Evolutionary conservation across 2,797 vertebrate genomes (phyloP).

Genomic region (Xenops minutus): DNA sequence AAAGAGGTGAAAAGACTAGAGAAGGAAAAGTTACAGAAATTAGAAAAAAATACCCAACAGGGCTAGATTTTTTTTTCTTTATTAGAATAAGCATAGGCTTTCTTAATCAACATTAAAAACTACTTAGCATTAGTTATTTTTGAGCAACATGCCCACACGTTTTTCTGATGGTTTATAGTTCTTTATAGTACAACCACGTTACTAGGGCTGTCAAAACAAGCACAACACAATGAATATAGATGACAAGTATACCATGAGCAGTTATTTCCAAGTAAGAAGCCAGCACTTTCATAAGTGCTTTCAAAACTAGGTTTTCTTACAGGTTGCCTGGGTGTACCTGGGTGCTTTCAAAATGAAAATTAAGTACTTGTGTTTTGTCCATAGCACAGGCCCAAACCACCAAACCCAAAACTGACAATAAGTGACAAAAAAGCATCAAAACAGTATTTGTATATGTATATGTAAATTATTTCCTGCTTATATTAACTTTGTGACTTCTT

Average conservation of each 20-base stretch:
- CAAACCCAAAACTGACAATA: background rate
- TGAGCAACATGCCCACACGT: background rate
- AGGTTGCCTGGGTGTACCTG: background rate
- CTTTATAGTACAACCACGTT: background rate
- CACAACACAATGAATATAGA: background rate
- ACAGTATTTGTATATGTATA: background rate
- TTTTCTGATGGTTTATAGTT: background rate
- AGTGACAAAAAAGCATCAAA: background rate
- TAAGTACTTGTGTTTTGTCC: background rate
- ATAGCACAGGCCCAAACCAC: background rate
- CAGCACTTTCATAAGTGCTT: background rate
- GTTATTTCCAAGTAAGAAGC: background rate
- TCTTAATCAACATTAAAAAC: background rate
- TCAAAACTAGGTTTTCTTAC: background rate
- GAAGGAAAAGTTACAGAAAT: background rate
- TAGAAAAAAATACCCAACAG: background rate
- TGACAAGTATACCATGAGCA: background rate
- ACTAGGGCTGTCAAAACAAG: background rate
- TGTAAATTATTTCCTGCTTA: slow-evolving; percentile 55
- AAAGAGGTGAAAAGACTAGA: background rate
- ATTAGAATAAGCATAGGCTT: background rate
- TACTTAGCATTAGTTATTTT: background rate
- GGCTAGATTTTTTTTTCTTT: background rate
- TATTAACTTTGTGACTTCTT: slow-evolving; percentile 53
- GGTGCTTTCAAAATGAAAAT: background rate